These are phyloP conservation scores for Gastracanthus pulcherrimus DNA, from an alignment of 2,888 invertebrate species.

Conservation along the genomic window DNA sequence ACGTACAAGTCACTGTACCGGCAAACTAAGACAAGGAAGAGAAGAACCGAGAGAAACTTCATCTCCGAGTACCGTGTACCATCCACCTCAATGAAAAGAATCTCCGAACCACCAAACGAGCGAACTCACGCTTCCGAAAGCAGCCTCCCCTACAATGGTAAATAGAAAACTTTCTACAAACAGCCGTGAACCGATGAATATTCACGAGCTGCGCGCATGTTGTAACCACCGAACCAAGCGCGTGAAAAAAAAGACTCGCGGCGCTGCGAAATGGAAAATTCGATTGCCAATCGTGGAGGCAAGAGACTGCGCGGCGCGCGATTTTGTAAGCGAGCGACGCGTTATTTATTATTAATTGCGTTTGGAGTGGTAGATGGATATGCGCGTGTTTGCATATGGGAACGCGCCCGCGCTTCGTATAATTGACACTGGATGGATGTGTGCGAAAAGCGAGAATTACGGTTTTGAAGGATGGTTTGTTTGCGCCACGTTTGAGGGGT, in stretches of 20 bases:
- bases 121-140: neutral
- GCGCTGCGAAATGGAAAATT: neutral
- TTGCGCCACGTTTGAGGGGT: no score
- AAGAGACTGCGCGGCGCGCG: neutral
- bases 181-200: slow-evolving; percentile 7
- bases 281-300: no score
- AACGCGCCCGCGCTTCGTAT: no score
- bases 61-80: no score
- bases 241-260: neutral
- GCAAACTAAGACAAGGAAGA: no score
- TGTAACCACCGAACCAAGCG: neutral
- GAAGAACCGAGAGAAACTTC: neutral
- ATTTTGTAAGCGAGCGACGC: neutral
- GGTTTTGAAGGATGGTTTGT: no score
- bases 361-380: neutral
- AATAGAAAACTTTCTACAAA: slow-evolving; percentile 1
- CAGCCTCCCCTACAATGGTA: neutral
- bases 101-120: neutral
- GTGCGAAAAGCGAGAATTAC: no score
- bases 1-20: no score
- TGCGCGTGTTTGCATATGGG: no score
- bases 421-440: neutral
- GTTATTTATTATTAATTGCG: neutral
- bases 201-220: neutral
- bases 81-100: neutral